These are phyloP conservation scores for Stomatorhinus ivindoensis DNA, from an alignment of 2,113 vertebrate genomes.

Conservation along the genomic window DNA sequence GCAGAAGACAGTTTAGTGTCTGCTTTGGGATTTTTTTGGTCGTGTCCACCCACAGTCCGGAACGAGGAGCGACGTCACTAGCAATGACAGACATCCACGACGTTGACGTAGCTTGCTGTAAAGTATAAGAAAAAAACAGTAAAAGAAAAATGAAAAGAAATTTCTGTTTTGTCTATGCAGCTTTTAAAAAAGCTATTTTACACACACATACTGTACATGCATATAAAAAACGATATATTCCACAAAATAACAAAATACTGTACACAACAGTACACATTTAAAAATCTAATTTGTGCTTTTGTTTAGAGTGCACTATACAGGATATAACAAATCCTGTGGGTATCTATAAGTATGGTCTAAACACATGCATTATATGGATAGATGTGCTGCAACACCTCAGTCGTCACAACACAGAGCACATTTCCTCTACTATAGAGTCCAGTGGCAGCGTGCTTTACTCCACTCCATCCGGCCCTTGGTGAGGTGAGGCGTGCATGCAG, in stretches of 20 bases:
- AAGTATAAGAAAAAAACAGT: not conserved
- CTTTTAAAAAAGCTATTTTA: conserved; percentile 17
- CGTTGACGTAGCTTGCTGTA: not conserved
- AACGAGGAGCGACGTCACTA: not conserved
- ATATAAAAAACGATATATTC: not conserved
- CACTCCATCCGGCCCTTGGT: not conserved
- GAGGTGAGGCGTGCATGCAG: not conserved
- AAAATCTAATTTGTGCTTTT: not conserved
- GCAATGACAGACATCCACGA: not conserved
- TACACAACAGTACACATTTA: not conserved
- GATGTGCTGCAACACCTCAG: not conserved
- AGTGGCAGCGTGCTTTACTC: not conserved
- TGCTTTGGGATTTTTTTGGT: not conserved
- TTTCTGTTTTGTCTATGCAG: conserved; percentile 25
- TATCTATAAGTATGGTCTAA: not conserved
- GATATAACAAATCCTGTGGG: not conserved
- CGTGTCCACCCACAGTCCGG: conserved; percentile 3
- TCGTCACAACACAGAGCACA: not conserved
- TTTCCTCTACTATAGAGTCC: not conserved
- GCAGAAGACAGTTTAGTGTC: not conserved
- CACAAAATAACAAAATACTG: not conserved
- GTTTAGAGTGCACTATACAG: not conserved
- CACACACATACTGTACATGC: not conserved
- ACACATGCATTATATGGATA: not conserved
- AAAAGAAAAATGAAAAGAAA: not conserved